Percentiles rank a stretch among this genome's conserved stretches.
phyloP scores from a whole-genome alignment of 2,113 vertebrate species.

The Agapornis roseicollis region DNA sequence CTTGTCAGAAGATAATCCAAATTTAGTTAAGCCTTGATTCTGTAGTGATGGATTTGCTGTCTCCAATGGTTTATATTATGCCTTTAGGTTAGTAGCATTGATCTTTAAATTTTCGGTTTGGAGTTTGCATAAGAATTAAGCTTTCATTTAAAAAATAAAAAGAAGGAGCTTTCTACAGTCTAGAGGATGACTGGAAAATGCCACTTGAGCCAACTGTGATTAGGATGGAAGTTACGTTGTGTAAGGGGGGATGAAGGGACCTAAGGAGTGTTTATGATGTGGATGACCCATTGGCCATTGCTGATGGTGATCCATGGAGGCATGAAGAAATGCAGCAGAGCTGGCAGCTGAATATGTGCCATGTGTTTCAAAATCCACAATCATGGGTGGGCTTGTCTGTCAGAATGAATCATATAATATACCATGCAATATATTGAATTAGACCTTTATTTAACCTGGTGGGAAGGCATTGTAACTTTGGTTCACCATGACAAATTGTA shows the following conservation, averaged over 20 bases:
- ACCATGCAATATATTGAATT: background rate
- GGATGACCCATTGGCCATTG: background rate
- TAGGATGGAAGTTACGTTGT: background rate
- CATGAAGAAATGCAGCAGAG: background rate
- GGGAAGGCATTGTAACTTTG: background rate
- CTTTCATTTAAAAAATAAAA: background rate
- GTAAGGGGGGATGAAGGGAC: background rate
- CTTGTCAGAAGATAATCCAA: slow-evolving; percentile 14
- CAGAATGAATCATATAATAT: background rate
- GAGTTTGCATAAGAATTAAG: background rate
- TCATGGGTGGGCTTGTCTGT: background rate
- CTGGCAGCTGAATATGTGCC: background rate
- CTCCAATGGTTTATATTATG: background rate
- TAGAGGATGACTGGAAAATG: background rate
- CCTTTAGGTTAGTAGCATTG: slow-evolving; percentile 11
- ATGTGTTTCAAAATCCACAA: background rate
- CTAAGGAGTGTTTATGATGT: background rate
- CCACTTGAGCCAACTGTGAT: background rate
- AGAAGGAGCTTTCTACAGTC: background rate
- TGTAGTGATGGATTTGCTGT: background rate
- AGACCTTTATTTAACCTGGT: background rate
- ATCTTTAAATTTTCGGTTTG: slow-evolving; percentile 5
- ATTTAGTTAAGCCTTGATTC: slow-evolving; percentile 5
- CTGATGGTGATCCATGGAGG: background rate
- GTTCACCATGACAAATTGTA: background rate